phyloP scores from a whole-genome alignment of 2,888 invertebrate genomes.

The Diaperis boleti region DNA sequence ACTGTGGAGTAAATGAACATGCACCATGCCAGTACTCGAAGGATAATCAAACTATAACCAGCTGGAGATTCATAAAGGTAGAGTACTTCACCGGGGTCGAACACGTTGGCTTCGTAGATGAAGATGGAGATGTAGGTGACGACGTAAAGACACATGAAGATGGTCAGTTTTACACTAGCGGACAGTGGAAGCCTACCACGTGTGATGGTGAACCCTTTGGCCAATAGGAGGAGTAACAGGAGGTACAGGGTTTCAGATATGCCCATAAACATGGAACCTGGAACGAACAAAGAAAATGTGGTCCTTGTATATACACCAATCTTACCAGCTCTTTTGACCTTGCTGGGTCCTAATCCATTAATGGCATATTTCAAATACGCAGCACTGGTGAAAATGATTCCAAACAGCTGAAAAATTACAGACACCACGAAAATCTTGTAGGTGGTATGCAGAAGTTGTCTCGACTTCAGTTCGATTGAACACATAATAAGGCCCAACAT shows the following conservation, averaged over 20 bases:
- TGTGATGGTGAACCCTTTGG: slow-evolving; percentile 92
- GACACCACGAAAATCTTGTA: slow-evolving; percentile 88
- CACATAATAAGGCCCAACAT: slow-evolving; percentile 80
- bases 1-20: slow-evolving; percentile 78
- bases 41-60: slow-evolving; percentile 83
- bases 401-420: slow-evolving; percentile 76
- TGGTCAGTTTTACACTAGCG: slow-evolving; percentile 81
- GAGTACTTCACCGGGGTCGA: slow-evolving; percentile 91
- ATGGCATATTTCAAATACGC: slow-evolving; percentile 83
- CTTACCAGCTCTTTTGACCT: slow-evolving; percentile 68
- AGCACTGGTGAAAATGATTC: slow-evolving; percentile 77
- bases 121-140: slow-evolving; percentile 82
- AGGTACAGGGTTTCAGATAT: slow-evolving; percentile 82
- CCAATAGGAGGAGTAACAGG: slow-evolving; percentile 82
- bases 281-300: background rate
- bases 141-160: slow-evolving; percentile 83
- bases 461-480: slow-evolving; percentile 79
- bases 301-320: too few species aligned
- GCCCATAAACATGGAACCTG: slow-evolving; percentile 80
- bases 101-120: slow-evolving; percentile 85
- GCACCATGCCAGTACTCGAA: slow-evolving; percentile 84
- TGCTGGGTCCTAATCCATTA: slow-evolving; percentile 75
- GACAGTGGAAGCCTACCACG: slow-evolving; percentile 80
- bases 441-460: slow-evolving; percentile 88
- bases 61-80: slow-evolving; percentile 93